These are phyloP conservation scores for Petrolisthes cinctipes DNA, from an alignment of 2,888 invertebrate species.

Conservation along the genomic window DNA sequence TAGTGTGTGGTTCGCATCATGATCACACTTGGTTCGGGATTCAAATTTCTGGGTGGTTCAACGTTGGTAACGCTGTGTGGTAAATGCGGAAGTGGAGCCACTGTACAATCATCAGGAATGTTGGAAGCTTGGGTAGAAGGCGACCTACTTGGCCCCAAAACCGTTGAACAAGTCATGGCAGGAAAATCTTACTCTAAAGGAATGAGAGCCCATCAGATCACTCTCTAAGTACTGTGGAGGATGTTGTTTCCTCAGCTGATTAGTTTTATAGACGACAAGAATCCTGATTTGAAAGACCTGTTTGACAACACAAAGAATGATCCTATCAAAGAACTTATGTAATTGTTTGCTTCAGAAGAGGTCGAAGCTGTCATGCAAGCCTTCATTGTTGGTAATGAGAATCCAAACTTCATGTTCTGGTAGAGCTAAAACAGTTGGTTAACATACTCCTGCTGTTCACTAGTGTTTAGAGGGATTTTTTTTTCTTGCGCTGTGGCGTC, in stretches of 20 bases:
- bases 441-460: constrained; percentile 25
- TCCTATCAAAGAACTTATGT: neutral
- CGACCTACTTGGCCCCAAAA: constrained; percentile 1
- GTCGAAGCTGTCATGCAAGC: constrained; percentile 9
- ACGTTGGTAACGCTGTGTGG: too few relatives aligned
- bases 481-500: too few relatives aligned
- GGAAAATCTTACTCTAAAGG: constrained; percentile 30
- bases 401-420: constrained; percentile 38
- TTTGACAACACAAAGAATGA: neutral
- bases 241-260: neutral
- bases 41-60: too few relatives aligned
- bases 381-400: constrained; percentile 10
- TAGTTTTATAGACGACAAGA: neutral
- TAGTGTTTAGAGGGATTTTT: constrained; percentile 20
- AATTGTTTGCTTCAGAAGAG: constrained; percentile 12
- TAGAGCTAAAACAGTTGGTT: constrained; percentile 29
- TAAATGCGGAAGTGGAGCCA: too few relatives aligned
- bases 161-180: constrained; percentile 22
- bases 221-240: neutral
- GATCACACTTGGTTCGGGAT: too few relatives aligned
- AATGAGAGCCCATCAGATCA: constrained; percentile 24
- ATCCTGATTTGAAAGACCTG: too few relatives aligned
- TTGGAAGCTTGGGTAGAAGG: constrained; percentile 15
- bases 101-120: constrained; percentile 11
- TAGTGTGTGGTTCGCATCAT: too few relatives aligned